These are phyloP conservation scores for Tapirus terrestris DNA, from an alignment of 2,113 vertebrate genomes.

Conservation along the genomic window DNA sequence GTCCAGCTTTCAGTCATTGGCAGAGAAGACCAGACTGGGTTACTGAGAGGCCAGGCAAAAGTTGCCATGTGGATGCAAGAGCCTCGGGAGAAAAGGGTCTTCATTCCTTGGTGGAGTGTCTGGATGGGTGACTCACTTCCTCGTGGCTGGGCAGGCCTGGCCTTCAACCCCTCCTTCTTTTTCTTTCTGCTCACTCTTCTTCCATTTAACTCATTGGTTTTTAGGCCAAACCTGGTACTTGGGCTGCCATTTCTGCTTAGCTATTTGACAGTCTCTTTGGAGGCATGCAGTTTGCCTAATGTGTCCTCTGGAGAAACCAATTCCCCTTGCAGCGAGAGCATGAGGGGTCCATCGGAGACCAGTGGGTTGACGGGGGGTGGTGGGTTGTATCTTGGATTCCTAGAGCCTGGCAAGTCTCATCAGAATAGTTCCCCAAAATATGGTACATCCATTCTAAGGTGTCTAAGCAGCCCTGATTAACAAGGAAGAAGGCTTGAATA, in stretches of 20 bases:
- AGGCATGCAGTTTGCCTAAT: background rate
- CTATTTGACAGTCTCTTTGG: background rate
- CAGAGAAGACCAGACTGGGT: background rate
- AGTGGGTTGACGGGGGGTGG: background rate
- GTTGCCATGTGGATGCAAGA: fast-evolving
- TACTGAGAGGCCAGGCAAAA: no score
- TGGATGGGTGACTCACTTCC: background rate
- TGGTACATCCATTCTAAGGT: background rate
- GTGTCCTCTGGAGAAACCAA: background rate
- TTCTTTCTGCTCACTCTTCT: background rate
- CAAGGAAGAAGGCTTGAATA: background rate
- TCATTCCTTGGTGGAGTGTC: fast-evolving
- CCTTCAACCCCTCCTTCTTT: background rate
- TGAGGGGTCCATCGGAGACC: background rate
- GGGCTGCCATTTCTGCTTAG: background rate
- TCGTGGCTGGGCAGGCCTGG: background rate
- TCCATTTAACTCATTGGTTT: background rate
- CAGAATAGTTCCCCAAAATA: no score
- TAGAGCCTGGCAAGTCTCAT: background rate
- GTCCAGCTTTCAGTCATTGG: background rate
- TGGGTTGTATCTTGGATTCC: background rate
- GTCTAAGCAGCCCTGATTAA: background rate
- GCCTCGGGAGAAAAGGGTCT: no score
- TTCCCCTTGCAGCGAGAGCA: background rate
- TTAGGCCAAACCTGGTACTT: background rate